Percentiles rank a stretch among this genome's conserved stretches.
Conservation (phyloP, 2,797 vertebrate genomes). For the Mastacembelus armatus region DNA sequence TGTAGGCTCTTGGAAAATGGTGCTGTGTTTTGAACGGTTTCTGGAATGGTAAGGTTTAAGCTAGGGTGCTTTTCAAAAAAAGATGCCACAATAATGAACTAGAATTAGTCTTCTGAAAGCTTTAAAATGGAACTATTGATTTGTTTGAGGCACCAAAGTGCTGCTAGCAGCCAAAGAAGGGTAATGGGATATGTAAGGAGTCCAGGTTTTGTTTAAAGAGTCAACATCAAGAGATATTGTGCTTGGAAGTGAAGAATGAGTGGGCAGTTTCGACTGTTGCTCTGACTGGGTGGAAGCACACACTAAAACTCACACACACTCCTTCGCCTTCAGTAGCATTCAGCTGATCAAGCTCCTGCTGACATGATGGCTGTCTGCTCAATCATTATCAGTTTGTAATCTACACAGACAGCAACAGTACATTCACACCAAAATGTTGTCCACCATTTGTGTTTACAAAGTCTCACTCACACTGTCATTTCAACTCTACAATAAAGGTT, state of each 20-base stretch:
- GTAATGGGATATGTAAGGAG: slow-evolving; percentile 30
- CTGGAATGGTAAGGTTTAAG: slow-evolving; percentile 23
- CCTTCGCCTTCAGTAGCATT: slow-evolving; percentile 35
- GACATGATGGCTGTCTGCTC: slow-evolving; percentile 17
- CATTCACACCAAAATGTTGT: slow-evolving; percentile 6
- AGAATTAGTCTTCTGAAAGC: slow-evolving; percentile 20
- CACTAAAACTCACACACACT: slow-evolving; percentile 44
- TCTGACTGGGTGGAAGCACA: slow-evolving; percentile 1
- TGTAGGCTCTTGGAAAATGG: slow-evolving; percentile 45
- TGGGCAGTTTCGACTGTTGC: slow-evolving; percentile 47
- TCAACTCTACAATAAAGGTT: slow-evolving; percentile 4
- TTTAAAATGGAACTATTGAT: slow-evolving; percentile 46
- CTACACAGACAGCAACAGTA: neutral
- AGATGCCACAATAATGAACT: neutral
- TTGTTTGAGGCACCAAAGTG: slow-evolving; percentile 27
- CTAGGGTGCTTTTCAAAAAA: neutral
- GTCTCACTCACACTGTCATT: neutral
- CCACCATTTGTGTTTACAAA: neutral
- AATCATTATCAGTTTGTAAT: slow-evolving; percentile 25
- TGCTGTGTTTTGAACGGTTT: slow-evolving; percentile 23
- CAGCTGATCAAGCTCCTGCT: slow-evolving; percentile 25
- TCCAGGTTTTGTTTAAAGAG: slow-evolving; percentile 5
- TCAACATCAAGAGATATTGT: slow-evolving; percentile 16
- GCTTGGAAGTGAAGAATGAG: slow-evolving; percentile 35
- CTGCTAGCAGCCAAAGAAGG: slow-evolving; percentile 29